phyloP scores from a whole-genome alignment of 2,888 invertebrate genomes.

The Pomacea canaliculata region DNA sequence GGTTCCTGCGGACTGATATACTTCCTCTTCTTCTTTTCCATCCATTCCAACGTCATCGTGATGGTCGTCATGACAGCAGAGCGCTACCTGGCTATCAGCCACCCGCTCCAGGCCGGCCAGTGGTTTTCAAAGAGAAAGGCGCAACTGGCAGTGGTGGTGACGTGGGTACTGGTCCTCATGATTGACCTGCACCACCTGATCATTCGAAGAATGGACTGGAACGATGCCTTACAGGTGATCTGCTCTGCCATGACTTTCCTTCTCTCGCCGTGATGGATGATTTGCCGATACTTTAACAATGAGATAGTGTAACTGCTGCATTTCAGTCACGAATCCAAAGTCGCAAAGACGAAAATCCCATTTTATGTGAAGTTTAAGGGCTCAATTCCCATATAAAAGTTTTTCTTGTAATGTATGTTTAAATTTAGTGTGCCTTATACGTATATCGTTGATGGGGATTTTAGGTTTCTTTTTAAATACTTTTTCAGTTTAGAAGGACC shows the following conservation, averaged over 20 bases:
- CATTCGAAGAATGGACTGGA: slow-evolving; percentile 20
- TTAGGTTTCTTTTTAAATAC: too few species aligned
- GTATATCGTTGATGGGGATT: too few species aligned
- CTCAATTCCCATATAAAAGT: too few species aligned
- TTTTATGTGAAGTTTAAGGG: too few species aligned
- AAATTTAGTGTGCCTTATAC: too few species aligned
- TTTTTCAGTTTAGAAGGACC: too few species aligned
- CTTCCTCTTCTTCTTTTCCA: slow-evolving; percentile 29
- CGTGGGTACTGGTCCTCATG: slow-evolving; percentile 15
- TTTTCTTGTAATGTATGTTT: too few species aligned
- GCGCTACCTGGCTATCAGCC: slow-evolving; percentile 30
- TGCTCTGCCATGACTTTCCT: not conserved
- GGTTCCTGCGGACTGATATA: slow-evolving; percentile 28
- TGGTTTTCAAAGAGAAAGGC: slow-evolving; percentile 19
- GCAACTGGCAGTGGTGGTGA: slow-evolving; percentile 12
- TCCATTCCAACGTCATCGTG: slow-evolving; percentile 28
- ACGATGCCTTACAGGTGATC: slow-evolving; percentile 7
- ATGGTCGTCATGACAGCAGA: slow-evolving; percentile 33
- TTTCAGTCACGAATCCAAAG: too few species aligned
- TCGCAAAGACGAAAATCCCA: too few species aligned
- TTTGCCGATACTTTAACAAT: too few species aligned
- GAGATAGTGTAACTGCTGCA: too few species aligned
- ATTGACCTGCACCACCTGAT: slow-evolving; percentile 26
- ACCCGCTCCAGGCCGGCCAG: slow-evolving; percentile 23
- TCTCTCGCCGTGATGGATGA: not conserved